Evolutionary conservation across 2,797 vertebrate genomes (phyloP).

Genomic region (Vireo griseus): DNA sequence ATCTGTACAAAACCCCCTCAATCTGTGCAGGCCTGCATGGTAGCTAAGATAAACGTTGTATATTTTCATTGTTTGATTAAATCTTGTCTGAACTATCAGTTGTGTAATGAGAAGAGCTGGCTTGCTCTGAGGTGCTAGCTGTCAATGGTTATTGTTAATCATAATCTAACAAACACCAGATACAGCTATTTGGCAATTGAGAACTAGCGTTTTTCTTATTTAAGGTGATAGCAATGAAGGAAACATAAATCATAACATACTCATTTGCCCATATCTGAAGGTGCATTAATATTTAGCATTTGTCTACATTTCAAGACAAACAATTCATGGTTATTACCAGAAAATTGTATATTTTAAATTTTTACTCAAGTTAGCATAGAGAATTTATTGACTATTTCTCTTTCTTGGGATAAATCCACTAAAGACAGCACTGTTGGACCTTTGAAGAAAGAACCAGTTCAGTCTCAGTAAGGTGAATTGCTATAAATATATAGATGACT

Average conservation of each 20-base stretch:
- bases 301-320: conserved; percentile 19
- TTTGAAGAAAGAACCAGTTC: not conserved
- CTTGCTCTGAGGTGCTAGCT: conserved; percentile 26
- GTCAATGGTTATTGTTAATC: conserved; percentile 40
- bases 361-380: not conserved
- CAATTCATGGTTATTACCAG: not conserved
- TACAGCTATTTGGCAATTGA: conserved; percentile 41
- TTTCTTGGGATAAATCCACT: not conserved
- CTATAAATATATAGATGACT: not conserved
- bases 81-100: conserved; percentile 35
- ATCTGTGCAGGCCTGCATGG: conserved; percentile 4
- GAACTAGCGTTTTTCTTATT: conserved; percentile 66
- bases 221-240: conserved; percentile 64
- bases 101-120: conserved; percentile 18
- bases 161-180: conserved; percentile 59
- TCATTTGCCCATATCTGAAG: conserved; percentile 21
- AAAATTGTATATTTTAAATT: not conserved
- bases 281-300: conserved; percentile 56
- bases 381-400: not conserved
- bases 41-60: not conserved
- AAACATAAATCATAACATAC: conserved; percentile 62
- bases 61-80: conserved; percentile 36
- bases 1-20: not conserved
- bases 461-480: not conserved
- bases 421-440: not conserved